Conservation (phyloP, 2,113 vertebrate species). For the Osmerus eperlanus region DNA sequence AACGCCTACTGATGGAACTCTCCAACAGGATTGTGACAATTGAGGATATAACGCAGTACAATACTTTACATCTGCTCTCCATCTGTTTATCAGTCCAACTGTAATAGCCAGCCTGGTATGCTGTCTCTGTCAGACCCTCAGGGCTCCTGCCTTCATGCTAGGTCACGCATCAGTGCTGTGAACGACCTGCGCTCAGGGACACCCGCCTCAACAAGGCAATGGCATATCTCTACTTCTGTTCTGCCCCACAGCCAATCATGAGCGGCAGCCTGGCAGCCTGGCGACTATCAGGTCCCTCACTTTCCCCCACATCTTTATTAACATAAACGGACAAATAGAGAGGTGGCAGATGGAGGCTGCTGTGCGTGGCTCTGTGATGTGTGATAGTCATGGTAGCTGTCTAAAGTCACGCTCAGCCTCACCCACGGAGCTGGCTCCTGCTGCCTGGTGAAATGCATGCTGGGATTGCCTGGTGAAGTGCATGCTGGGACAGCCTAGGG, state of each 20-base stretch:
- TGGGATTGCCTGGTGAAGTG: conserved; percentile 16
- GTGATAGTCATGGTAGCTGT: conserved; percentile 47
- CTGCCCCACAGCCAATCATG: conserved; percentile 33
- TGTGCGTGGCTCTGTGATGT: conserved; percentile 45
- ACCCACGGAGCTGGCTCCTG: no score
- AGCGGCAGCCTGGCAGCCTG: conserved; percentile 29
- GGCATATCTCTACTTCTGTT: conserved; percentile 30
- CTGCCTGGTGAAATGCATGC: no score
- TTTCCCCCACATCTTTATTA: conserved; percentile 37
- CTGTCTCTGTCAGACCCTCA: not conserved
- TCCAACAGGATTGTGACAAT: not conserved
- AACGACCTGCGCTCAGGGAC: conserved; percentile 15
- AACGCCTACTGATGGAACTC: not conserved
- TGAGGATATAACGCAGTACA: no score
- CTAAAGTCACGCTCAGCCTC: not conserved
- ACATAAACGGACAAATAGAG: conserved; percentile 45
- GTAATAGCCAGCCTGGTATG: conserved; percentile 1
- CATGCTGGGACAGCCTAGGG: conserved; percentile 39
- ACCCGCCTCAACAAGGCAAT: conserved; percentile 14
- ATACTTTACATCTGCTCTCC: no score
- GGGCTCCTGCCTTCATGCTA: not conserved
- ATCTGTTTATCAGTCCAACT: not conserved
- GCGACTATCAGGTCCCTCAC: conserved; percentile 16
- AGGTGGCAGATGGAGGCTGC: conserved; percentile 34
- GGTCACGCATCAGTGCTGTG: conserved; percentile 10